These are phyloP conservation scores for Diplazon laetatorius DNA, from an alignment of 2,888 invertebrate species.

Conservation along the genomic window DNA sequence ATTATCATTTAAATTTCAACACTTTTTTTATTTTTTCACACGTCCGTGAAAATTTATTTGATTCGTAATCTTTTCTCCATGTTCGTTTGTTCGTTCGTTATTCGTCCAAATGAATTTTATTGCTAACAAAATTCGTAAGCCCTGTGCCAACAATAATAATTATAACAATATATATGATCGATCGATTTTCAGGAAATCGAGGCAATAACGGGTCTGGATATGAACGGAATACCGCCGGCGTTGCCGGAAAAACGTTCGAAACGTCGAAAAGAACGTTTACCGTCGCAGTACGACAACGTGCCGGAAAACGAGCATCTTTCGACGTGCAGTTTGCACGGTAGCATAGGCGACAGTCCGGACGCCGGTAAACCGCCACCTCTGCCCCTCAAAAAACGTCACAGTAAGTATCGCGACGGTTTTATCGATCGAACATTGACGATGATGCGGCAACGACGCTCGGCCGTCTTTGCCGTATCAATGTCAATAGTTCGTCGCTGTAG, in stretches of 20 bases:
- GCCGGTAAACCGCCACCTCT: slow-evolving; percentile 92
- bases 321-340: slow-evolving; percentile 80
- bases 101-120: background rate
- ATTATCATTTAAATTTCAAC: background rate
- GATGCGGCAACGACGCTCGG: background rate
- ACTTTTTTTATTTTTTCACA: background rate
- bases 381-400: slow-evolving; percentile 96
- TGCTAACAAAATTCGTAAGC: background rate
- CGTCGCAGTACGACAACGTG: slow-evolving; percentile 89
- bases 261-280: slow-evolving; percentile 84
- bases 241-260: slow-evolving; percentile 86
- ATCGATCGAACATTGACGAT: slow-evolving; percentile 25
- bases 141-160: too few species aligned
- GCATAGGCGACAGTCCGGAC: slow-evolving; percentile 82
- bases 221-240: slow-evolving; percentile 84
- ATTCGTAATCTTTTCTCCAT: background rate
- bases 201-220: slow-evolving; percentile 65
- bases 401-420: slow-evolving; percentile 88
- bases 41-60: background rate
- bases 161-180: background rate
- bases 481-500: slow-evolving; percentile 37
- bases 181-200: slow-evolving; percentile 75
- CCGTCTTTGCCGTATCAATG: slow-evolving; percentile 35
- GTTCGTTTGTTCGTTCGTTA: background rate
- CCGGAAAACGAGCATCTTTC: slow-evolving; percentile 83